phyloP scores from a whole-genome alignment of 1,140 invertebrate genomes.

The Ceratoteleas bidentatus region DNA sequence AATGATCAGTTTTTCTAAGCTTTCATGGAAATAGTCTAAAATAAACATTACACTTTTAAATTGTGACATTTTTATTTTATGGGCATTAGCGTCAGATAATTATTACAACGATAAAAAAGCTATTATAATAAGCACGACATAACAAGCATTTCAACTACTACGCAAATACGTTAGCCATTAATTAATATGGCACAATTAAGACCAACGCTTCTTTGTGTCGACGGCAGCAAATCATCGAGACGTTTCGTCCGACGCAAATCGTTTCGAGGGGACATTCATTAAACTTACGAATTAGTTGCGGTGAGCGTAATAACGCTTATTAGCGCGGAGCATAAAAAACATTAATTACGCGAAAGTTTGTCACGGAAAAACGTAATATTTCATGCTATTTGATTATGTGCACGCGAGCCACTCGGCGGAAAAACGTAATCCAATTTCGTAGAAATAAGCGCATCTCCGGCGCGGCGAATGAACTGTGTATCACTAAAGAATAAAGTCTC shows the following conservation, averaged over 20 bases:
- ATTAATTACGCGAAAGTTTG: conserved; percentile 30
- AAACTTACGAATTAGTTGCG: conserved; percentile 32
- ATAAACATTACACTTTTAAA: too few relatives aligned
- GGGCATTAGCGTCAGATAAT: too few relatives aligned
- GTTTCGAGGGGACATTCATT: conserved; percentile 23
- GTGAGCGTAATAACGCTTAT: conserved; percentile 19
- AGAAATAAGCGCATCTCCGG: conserved; percentile 40
- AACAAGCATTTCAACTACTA: too few relatives aligned
- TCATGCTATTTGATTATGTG: conserved; percentile 39
- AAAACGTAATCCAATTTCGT: conserved; percentile 44
- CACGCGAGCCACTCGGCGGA: conserved; percentile 8
- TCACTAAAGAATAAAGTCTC: conserved; percentile 48
- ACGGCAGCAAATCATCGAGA: neutral
- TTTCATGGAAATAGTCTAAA: too few relatives aligned
- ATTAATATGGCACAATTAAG: too few relatives aligned
- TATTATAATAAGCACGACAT: too few relatives aligned
- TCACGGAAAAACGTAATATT: conserved; percentile 46
- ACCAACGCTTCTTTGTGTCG: neutral
- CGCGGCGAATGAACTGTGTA: conserved; percentile 36
- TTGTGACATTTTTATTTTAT: too few relatives aligned
- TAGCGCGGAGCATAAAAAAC: conserved; percentile 10
- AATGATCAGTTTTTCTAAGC: too few relatives aligned
- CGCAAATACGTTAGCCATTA: too few relatives aligned
- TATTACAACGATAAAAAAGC: too few relatives aligned
- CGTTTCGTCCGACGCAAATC: neutral